These are phyloP conservation scores for Manduca sexta DNA, from an alignment of 1,140 invertebrate genomes.

Conservation along the genomic window DNA sequence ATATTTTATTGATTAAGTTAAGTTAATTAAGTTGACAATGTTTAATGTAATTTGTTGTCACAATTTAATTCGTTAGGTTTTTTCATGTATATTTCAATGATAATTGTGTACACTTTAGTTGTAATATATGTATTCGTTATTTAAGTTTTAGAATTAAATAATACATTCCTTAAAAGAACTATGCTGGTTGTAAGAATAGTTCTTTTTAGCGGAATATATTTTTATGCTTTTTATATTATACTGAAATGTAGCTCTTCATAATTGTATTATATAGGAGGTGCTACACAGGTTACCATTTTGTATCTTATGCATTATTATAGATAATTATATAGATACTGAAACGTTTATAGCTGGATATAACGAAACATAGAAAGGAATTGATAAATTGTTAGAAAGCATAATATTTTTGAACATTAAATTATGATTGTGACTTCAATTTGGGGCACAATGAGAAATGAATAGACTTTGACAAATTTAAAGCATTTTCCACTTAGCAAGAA, in stretches of 20 bases:
- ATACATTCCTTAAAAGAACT: constrained; percentile 15
- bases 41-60: constrained; percentile 21
- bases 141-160: constrained; percentile 1
- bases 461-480: too few relatives aligned
- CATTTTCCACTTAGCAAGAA: too few relatives aligned
- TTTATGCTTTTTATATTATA: constrained; percentile 20
- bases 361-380: too few relatives aligned
- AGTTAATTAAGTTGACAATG: constrained; percentile 15
- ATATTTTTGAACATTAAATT: too few relatives aligned
- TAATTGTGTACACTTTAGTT: constrained; percentile 11
- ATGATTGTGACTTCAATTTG: too few relatives aligned
- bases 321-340: constrained; percentile 13
- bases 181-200: constrained; percentile 8
- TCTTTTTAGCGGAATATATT: constrained; percentile 16
- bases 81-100: constrained; percentile 14
- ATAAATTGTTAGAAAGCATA: too few relatives aligned
- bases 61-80: constrained; percentile 12
- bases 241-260: constrained; percentile 25
- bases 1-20: constrained; percentile 20
- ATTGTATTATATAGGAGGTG: constrained; percentile 43
- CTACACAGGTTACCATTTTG: constrained; percentile 60
- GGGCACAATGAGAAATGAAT: too few relatives aligned
- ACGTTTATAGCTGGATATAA: neutral
- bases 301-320: constrained; percentile 33
- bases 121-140: constrained; percentile 11